These are phyloP conservation scores for Euura saliciscinereae DNA, from an alignment of 1,140 invertebrate genomes.

Conservation along the genomic window DNA sequence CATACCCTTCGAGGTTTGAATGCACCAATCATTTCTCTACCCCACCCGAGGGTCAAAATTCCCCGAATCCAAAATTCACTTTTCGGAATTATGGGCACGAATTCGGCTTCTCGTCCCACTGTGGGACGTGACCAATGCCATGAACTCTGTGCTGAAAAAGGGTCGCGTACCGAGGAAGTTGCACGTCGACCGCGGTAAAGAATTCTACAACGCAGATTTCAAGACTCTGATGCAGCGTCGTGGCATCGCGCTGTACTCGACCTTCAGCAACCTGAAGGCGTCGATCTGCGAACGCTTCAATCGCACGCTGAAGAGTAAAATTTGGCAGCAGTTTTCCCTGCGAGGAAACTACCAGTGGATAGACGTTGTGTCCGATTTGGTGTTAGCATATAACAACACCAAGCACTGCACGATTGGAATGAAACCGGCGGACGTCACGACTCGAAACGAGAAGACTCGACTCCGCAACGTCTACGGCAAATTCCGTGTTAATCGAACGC, in stretches of 20 bases:
- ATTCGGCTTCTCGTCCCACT: no score
- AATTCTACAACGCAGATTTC: constrained; percentile 22
- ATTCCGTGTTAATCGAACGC: constrained; percentile 24
- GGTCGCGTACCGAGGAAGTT: constrained; percentile 15
- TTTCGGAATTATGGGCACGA: no score
- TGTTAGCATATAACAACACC: constrained; percentile 31
- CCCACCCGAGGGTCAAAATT: no score
- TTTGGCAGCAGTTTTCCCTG: constrained; percentile 9
- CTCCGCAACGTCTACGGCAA: constrained; percentile 25
- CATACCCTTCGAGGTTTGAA: no score
- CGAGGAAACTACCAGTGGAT: constrained; percentile 15
- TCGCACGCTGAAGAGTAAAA: constrained; percentile 12
- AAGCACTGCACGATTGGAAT: constrained; percentile 38
- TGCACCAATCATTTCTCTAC: no score
- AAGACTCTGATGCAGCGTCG: constrained; percentile 11
- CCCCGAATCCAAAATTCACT: no score
- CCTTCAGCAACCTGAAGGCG: no score
- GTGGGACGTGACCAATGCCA: constrained; percentile 8
- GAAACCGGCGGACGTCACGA: constrained; percentile 32
- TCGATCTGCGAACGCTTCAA: no score
- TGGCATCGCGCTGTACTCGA: constrained; percentile 17
- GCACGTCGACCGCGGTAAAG: constrained; percentile 18
- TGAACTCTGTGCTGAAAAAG: constrained; percentile 5
- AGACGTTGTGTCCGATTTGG: constrained; percentile 6
- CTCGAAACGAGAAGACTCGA: constrained; percentile 16